phyloP scores from a whole-genome alignment of 1,140 invertebrate genomes.

The Theocolax elegans region DNA sequence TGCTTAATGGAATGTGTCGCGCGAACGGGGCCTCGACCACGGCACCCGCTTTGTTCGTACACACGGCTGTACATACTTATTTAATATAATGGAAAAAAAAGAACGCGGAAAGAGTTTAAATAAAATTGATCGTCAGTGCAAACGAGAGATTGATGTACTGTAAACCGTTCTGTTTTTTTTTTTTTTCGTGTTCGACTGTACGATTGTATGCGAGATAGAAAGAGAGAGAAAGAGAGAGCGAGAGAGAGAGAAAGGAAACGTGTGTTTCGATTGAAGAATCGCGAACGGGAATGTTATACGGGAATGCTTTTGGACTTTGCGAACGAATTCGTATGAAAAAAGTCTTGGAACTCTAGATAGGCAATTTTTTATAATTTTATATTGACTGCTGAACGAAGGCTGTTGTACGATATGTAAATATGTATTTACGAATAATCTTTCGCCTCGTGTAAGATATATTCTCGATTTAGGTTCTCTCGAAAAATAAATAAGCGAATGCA shows the following conservation, averaged over 20 bases:
- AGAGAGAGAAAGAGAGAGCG: background rate
- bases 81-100: slow-evolving; percentile 7
- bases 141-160: background rate
- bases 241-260: background rate
- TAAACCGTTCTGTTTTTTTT: background rate
- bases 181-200: background rate
- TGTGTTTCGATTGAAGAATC: background rate
- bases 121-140: background rate
- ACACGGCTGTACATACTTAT: slow-evolving; percentile 38
- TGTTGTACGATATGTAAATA: slow-evolving; percentile 68
- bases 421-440: slow-evolving; percentile 59
- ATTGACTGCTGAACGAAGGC: slow-evolving; percentile 56
- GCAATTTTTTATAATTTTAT: slow-evolving; percentile 66
- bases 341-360: slow-evolving; percentile 54
- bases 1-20: slow-evolving; percentile 19
- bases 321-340: background rate
- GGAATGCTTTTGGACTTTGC: slow-evolving; percentile 5
- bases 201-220: background rate
- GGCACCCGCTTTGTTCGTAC: slow-evolving; percentile 11
- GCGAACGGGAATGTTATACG: background rate
- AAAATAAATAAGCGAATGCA: slow-evolving; percentile 45
- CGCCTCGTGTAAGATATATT: slow-evolving; percentile 67
- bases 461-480: slow-evolving; percentile 53
- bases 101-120: background rate
- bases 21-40: slow-evolving; percentile 29